Evolutionary conservation across 2,797 vertebrate species (phyloP), one percentile per base, ranked within the genome.

Genomic region (Psittacula echo): DNA sequence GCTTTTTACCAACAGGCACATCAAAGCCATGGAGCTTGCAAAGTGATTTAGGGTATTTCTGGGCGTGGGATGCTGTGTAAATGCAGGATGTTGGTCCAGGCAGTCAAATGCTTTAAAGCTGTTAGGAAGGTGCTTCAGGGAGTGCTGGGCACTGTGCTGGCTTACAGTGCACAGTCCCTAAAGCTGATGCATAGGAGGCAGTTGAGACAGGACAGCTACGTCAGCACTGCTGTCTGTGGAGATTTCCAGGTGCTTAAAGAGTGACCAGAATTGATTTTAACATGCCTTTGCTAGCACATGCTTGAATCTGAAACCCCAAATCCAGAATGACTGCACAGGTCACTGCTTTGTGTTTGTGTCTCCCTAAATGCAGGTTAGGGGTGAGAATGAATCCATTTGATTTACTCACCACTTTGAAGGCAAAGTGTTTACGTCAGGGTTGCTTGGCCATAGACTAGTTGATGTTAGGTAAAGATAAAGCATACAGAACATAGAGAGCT

Each of bases 161-260:
- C 29, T 86, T 62, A 7, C 44, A 67, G 34, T 66, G 54, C 22
- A 22, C 51, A 48, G 3, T 65, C 37, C 29, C 16, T 83, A 29
- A 45, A 67, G 39, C 29, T 2, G 2, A 6, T 54, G 26, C 32
- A 5, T 0, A 0, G 30, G n/a, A 83, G 44, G 48, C 10, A 60
- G 39, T 32, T 75, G 74, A 34, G 42, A 16, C 24, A 54, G 37
- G 48, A 48, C 41, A 34, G 37, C 48, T 62, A n/a, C 0, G 2
- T 66, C 65, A 56, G 29, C 50, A 7, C 70, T 0, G 1, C 45
- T 0, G 0, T 7, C 32, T 30, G 14, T 32, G 45, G 22, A n/a
- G 70, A 30, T 81, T 80, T 71, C 37, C 21, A 39, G 19, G 47
- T 61, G 41, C 56, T 75, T 67, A 58, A 80, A 37, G 34, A 13